phyloP scores from a whole-genome alignment of 2,113 vertebrate genomes.

The Chaetura pelagica region DNA sequence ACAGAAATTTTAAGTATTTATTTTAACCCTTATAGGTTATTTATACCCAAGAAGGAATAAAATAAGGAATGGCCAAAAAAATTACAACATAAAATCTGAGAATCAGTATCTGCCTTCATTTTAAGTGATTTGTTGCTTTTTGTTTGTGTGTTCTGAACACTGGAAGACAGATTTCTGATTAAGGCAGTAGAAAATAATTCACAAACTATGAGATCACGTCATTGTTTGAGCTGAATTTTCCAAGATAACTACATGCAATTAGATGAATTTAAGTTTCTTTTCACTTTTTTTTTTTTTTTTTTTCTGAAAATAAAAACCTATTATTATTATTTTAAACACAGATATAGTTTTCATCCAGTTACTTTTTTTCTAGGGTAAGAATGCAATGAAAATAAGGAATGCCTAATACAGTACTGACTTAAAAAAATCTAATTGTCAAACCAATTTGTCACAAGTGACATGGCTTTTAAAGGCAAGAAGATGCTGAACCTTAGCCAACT shows the following conservation, averaged over 20 bases:
- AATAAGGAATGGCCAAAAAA: background rate
- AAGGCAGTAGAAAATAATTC: background rate
- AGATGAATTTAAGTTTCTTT: background rate
- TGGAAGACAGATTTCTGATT: background rate
- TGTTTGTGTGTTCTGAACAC: background rate
- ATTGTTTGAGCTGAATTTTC: background rate
- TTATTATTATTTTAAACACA: background rate
- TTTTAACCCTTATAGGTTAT: background rate
- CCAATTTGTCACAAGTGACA: slow-evolving; percentile 45
- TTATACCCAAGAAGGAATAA: background rate
- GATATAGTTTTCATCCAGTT: background rate
- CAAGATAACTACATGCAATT: background rate
- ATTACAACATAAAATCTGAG: background rate
- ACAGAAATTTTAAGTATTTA: background rate
- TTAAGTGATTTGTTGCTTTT: background rate
- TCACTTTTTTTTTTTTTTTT: background rate
- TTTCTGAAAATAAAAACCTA: background rate
- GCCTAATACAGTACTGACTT: slow-evolving; percentile 37
- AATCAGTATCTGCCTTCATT: background rate
- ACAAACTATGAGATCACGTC: background rate
- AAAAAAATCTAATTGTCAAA: slow-evolving; percentile 35
- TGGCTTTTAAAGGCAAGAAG: slow-evolving; percentile 70
- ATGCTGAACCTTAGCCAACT: slow-evolving; percentile 76
- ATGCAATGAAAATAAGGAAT: background rate
- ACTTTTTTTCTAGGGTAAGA: background rate